These are phyloP conservation scores for Rhabdomys pumilio DNA, from an alignment of 2,797 vertebrate genomes.

Conservation along the genomic window DNA sequence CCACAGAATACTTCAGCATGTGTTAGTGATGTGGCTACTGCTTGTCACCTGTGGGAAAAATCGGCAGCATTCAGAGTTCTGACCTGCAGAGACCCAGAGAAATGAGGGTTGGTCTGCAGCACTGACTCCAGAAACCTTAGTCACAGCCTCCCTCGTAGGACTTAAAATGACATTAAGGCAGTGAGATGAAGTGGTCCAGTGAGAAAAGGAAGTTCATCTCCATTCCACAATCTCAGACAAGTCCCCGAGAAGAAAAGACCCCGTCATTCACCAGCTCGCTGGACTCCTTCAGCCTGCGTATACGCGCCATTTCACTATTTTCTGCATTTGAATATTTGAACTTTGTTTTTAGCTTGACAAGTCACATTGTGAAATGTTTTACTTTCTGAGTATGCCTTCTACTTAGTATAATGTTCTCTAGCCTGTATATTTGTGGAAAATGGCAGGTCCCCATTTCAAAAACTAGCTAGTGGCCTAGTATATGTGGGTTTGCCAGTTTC, in stretches of 20 bases:
- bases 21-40: slow-evolving; percentile 80
- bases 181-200: slow-evolving; percentile 81
- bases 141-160: slow-evolving; percentile 79
- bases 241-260: neutral
- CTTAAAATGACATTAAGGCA: slow-evolving; percentile 84
- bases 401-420: neutral
- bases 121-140: slow-evolving; percentile 84
- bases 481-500: neutral
- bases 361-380: neutral
- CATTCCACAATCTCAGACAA: neutral
- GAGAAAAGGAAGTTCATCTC: slow-evolving; percentile 1
- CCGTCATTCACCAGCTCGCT: too few relatives aligned
- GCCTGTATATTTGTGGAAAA: neutral
- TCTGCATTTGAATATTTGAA: neutral
- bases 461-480: neutral
- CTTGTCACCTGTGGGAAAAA: slow-evolving; percentile 81
- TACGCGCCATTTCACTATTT: neutral
- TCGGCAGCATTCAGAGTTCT: slow-evolving; percentile 64
- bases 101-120: slow-evolving; percentile 79
- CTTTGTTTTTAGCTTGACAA: neutral
- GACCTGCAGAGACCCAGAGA: slow-evolving; percentile 73
- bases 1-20: slow-evolving; percentile 79
- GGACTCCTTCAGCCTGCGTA: neutral
- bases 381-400: neutral
- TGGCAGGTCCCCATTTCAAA: neutral